These are phyloP conservation scores for Brachionus sp. DNA, from an alignment of 1,140 invertebrate genomes.

Conservation along the genomic window DNA sequence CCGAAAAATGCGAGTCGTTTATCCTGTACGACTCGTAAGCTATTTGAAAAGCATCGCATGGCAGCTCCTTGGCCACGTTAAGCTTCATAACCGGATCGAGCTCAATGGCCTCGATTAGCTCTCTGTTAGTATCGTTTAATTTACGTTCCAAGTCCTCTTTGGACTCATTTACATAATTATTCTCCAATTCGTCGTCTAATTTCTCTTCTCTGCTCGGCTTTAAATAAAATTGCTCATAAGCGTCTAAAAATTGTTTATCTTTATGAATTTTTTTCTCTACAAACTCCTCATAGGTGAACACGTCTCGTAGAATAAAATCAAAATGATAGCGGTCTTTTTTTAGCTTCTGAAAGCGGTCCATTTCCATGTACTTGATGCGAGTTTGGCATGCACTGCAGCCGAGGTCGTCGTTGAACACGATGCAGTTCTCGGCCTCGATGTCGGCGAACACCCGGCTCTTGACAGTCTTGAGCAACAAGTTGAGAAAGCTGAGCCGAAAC, in stretches of 20 bases:
- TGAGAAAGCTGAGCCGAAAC: slow-evolving; percentile 7
- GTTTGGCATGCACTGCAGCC: slow-evolving; percentile 40
- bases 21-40: slow-evolving; percentile 4
- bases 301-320: background rate
- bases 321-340: slow-evolving; percentile 22
- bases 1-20: background rate
- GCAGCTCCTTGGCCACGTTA: slow-evolving; percentile 38
- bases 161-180: background rate
- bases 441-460: slow-evolving; percentile 35
- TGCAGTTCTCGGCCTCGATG: slow-evolving; percentile 43
- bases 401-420: slow-evolving; percentile 37
- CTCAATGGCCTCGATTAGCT: background rate
- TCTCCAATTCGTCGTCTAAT: background rate
- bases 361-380: slow-evolving; percentile 24
- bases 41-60: slow-evolving; percentile 39
- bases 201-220: background rate
- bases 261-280: background rate
- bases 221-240: slow-evolving; percentile 24
- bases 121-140: background rate
- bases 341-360: slow-evolving; percentile 10
- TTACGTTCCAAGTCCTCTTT: background rate
- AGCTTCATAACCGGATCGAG: background rate
- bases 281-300: slow-evolving; percentile 9
- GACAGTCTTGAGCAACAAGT: slow-evolving; percentile 16
- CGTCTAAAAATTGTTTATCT: background rate